A percentile compares a stretch with the other conserved stretches of the same genome.
Evolutionary conservation across 2,113 vertebrate species (phyloP).

Genomic region (Tachysurus fulvidraco): DNA sequence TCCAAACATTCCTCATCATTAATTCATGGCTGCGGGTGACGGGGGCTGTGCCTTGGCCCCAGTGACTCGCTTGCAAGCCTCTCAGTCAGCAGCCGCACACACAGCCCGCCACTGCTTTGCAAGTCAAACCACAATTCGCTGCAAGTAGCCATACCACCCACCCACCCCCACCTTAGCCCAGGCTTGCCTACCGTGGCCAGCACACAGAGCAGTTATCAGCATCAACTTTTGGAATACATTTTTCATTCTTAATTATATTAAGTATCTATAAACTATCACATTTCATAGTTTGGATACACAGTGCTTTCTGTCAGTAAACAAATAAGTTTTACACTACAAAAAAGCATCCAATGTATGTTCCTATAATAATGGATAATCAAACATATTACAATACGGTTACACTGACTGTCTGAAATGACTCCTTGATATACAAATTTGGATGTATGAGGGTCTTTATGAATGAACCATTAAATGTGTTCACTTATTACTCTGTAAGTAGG

Average conservation of each 20-base stretch:
- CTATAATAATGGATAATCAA: not conserved
- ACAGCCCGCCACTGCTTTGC: slow-evolving; percentile 72
- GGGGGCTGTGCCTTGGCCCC: slow-evolving; percentile 56
- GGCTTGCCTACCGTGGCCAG: slow-evolving; percentile 8
- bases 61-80: slow-evolving; percentile 51
- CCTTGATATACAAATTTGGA: not conserved
- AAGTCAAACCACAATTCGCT: slow-evolving; percentile 73
- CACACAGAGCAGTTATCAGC: slow-evolving; percentile 35
- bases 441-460: not conserved
- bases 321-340: not conserved
- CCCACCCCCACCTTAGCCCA: slow-evolving; percentile 20
- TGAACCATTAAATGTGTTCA: slow-evolving; percentile 12
- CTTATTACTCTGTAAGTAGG: slow-evolving; percentile 20
- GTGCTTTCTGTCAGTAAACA: not conserved
- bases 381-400: not conserved
- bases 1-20: slow-evolving; percentile 76
- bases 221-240: slow-evolving; percentile 32
- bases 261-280: not conserved
- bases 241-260: slow-evolving; percentile 13
- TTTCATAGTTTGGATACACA: not conserved
- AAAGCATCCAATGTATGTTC: slow-evolving; percentile 1
- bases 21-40: slow-evolving; percentile 77
- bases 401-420: not conserved
- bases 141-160: slow-evolving; percentile 53
- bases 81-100: slow-evolving; percentile 53